Evolutionary conservation across 2,888 invertebrate genomes (phyloP).

Genomic region (Schizotus pectinicornis): DNA sequence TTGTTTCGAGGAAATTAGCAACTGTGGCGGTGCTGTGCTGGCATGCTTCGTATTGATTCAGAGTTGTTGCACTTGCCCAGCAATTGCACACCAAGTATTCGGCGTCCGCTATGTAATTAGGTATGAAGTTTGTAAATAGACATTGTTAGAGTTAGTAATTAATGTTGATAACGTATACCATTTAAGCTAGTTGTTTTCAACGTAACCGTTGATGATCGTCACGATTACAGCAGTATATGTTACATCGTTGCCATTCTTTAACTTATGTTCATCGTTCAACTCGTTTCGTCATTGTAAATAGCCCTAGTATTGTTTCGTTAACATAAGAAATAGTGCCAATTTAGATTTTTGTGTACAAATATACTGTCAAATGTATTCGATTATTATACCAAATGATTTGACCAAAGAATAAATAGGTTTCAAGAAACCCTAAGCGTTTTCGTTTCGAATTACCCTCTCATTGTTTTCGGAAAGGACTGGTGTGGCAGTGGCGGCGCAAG

Average conservation of each 20-base stretch:
- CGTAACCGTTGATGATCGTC: constrained; percentile 43
- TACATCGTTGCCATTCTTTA: constrained; percentile 45
- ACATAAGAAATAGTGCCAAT: constrained; percentile 51
- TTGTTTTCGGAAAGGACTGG: constrained; percentile 1
- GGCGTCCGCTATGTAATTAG: constrained; percentile 26
- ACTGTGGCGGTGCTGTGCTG: too few species aligned
- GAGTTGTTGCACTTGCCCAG: neutral
- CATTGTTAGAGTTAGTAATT: constrained; percentile 47
- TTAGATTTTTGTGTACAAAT: constrained; percentile 49
- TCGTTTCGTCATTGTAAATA: constrained; percentile 24
- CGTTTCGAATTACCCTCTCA: constrained; percentile 13
- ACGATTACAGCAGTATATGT: constrained; percentile 38
- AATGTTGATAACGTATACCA: constrained; percentile 49
- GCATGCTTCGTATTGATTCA: neutral
- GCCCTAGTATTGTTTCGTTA: constrained; percentile 17
- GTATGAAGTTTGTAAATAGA: constrained; percentile 42
- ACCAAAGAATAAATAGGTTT: constrained; percentile 65
- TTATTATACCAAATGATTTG: constrained; percentile 69
- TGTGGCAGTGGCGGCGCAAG: constrained; percentile 6
- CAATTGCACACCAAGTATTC: constrained; percentile 24
- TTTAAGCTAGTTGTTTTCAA: constrained; percentile 48
- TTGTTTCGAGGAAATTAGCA: too few species aligned
- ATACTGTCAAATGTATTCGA: constrained; percentile 40
- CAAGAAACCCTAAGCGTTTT: constrained; percentile 29
- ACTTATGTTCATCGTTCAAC: constrained; percentile 28